Evolutionary conservation across 2,113 vertebrate species (phyloP).

Genomic region (Myocastor coypus): DNA sequence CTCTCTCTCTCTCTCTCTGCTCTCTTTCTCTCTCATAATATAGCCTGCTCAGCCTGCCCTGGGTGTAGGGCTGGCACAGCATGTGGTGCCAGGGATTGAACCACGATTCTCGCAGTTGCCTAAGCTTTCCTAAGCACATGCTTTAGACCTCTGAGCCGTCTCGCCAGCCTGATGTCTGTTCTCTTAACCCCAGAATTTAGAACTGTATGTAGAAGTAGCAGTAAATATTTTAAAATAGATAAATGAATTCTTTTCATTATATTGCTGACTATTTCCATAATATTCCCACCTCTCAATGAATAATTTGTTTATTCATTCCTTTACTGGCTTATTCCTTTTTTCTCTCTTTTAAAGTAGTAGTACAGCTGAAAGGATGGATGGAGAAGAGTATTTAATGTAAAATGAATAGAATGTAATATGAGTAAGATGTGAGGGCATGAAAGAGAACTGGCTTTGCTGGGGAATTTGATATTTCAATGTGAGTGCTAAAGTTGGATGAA

Average conservation of each 20-base stretch:
- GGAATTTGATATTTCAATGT: neutral
- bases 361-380: neutral
- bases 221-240: conserved; percentile 32
- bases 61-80: too few species aligned
- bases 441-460: conserved; percentile 11
- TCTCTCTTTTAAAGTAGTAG: neutral
- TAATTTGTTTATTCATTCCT: neutral
- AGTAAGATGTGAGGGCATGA: neutral
- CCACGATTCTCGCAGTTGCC: too few species aligned
- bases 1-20: too few species aligned
- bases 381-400: neutral
- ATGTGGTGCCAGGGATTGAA: too few species aligned
- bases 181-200: neutral
- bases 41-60: too few species aligned
- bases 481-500: neutral
- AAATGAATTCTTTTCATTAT: conserved; percentile 23
- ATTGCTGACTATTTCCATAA: neutral
- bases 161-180: neutral
- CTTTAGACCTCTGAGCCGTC: too few species aligned
- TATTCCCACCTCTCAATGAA: neutral
- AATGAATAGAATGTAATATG: neutral
- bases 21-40: too few species aligned
- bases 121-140: too few species aligned
- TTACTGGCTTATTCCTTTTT: neutral
- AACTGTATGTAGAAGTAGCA: neutral